phyloP scores from a whole-genome alignment of 2,797 vertebrate genomes.

The Sebastes hopkinsi region DNA sequence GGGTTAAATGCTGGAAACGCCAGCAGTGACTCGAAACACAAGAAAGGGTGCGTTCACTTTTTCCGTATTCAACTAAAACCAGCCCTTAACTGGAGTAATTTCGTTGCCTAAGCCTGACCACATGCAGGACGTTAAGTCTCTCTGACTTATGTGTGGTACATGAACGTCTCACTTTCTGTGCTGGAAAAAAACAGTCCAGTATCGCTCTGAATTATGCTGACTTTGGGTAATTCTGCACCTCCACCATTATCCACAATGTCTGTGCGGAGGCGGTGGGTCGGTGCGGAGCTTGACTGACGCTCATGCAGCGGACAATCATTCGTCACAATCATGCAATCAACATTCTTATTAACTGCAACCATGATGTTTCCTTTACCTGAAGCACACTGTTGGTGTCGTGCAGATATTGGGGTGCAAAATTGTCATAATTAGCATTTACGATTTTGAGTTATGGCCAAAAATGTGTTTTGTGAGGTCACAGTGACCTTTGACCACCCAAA shows the following conservation, averaged over 20 bases:
- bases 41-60: not conserved
- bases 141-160: not conserved
- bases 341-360: not conserved
- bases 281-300: no score
- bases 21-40: not conserved
- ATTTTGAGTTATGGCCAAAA: no score
- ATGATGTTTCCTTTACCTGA: no score
- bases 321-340: not conserved
- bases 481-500: no score
- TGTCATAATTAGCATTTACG: no score
- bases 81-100: not conserved
- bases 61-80: not conserved
- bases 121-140: not conserved
- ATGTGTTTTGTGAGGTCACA: no score
- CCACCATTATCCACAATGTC: no score
- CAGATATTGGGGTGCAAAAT: no score
- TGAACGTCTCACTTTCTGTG: no score
- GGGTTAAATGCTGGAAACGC: not conserved
- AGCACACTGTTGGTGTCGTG: no score
- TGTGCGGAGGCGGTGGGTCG: no score
- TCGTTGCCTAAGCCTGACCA: not conserved
- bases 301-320: no score
- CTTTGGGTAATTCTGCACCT: not conserved
- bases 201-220: not conserved
- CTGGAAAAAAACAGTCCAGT: not conserved